Base-by-base conservation (phyloP, 2,888 invertebrate genomes). In the Xestia ashworthii region DNA sequence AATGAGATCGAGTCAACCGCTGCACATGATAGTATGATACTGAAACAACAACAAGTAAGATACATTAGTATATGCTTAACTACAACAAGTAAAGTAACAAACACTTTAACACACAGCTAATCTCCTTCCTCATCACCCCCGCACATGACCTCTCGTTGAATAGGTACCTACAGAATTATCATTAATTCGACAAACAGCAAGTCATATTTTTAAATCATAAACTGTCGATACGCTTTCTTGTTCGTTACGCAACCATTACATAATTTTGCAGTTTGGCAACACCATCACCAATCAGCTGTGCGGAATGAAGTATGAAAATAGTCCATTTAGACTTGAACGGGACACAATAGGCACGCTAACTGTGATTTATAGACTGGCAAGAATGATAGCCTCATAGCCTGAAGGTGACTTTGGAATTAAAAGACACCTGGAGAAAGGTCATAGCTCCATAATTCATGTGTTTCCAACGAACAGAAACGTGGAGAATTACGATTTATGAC, bases 361-460 rank as follows among this genome's bases (percentile, higher is more conserved):
- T 60, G 22, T 78, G 85, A 84, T 84, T 84, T 78, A 84, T 84
- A 71, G 75, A 41, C 60, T 41, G 41, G 73, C 65, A 41, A 80
- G 25, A 80, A 71, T 69, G 71, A 73, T 79, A 76, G 22, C 22
- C n/a, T 62, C 71, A 73, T 79, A 76, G 14, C 16, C 19, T 76
- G 62, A 84, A 84, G 76, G 85, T 85, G 77, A 82, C 82, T 80
- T 77, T 85, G 79, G 44, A 79, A 74, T 75, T 76, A 67, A 60
- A 74, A 84, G 76, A 84, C 64, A 82, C 76, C 74, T 79, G 71
- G 60, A 70, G 72, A 65, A 75, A 75, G 84, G 82, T 79, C 79
- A 82, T 22, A 67, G 70, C 70, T 75, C 50, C 70, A 60, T 75
- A 73, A 75, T 53, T 84, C 58, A 84, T 78, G 44, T 74, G 64